Conservation (phyloP, 2,797 vertebrate genomes). For the Buceros bicornis region DNA sequence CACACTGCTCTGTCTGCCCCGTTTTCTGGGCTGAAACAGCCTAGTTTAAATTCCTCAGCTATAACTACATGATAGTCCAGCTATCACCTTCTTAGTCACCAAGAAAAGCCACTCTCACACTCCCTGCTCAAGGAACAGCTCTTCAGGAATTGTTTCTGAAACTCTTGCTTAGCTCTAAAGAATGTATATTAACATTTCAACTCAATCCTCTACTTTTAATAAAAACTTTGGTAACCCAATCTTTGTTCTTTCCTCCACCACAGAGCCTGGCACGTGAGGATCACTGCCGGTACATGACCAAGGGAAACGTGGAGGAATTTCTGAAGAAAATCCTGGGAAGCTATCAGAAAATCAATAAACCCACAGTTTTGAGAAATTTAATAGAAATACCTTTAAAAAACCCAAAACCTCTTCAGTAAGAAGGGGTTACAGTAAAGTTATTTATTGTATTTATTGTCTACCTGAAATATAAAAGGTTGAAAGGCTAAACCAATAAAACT, state of each 20-base stretch:
- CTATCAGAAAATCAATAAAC: slow-evolving; percentile 34
- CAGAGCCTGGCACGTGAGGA: neutral
- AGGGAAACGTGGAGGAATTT: slow-evolving; percentile 50
- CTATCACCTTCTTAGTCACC: neutral
- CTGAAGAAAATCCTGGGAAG: slow-evolving; percentile 7
- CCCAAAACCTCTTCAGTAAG: neutral
- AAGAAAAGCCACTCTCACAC: neutral
- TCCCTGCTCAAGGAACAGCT: neutral
- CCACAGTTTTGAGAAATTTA: too few species aligned
- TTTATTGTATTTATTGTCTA: slow-evolving; percentile 73
- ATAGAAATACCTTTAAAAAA: neutral
- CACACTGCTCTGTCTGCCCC: neutral
- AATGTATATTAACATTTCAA: neutral
- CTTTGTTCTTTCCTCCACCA: neutral
- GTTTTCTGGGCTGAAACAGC: neutral
- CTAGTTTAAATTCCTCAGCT: neutral
- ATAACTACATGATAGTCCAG: neutral
- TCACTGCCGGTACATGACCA: slow-evolving; percentile 30
- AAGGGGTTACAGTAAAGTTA: neutral
- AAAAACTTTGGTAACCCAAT: neutral
- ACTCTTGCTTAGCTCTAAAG: neutral
- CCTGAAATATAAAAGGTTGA: neutral
- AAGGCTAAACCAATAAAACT: slow-evolving; percentile 37
- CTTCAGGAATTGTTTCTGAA: neutral
- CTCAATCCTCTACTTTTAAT: neutral